Percentiles rank a stretch among this genome's conserved stretches.
These are phyloP conservation scores for Karalla daura DNA, from an alignment of 2,797 vertebrate species.

Conservation along the genomic window DNA sequence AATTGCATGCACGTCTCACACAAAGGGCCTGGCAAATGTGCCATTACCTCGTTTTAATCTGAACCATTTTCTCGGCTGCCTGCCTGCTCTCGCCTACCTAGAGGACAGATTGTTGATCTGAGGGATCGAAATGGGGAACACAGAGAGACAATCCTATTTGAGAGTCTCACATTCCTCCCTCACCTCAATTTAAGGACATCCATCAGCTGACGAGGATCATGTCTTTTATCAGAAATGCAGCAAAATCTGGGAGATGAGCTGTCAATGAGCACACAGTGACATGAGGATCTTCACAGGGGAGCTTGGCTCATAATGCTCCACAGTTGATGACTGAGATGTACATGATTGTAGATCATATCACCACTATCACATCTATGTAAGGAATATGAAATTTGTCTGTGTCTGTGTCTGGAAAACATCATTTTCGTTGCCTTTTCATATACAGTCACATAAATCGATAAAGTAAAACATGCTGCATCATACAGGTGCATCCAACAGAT, in stretches of 20 bases:
- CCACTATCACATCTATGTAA: background rate
- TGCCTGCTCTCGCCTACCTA: conserved; percentile 58
- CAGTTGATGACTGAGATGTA: conserved; percentile 20
- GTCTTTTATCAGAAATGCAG: conserved; percentile 32
- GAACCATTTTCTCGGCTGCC: conserved; percentile 72
- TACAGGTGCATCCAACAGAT: background rate
- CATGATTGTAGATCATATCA: conserved; percentile 19
- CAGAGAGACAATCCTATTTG: conserved; percentile 57
- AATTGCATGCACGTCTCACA: conserved; percentile 76
- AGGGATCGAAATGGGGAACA: conserved; percentile 61
- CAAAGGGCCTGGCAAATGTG: conserved; percentile 79
- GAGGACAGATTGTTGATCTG: conserved; percentile 77
- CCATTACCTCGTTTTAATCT: conserved; percentile 85
- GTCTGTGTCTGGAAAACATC: background rate
- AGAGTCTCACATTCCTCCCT: conserved; percentile 50
- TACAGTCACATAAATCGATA: conserved; percentile 1
- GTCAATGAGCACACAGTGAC: conserved; percentile 27
- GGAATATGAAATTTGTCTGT: conserved; percentile 10
- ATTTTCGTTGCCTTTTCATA: conserved; percentile 5
- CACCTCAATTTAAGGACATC: conserved; percentile 60
- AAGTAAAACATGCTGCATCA: background rate
- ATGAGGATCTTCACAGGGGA: conserved; percentile 4
- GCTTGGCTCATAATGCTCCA: conserved; percentile 17
- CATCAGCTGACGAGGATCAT: conserved; percentile 28
- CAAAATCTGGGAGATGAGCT: conserved; percentile 37